Conservation (phyloP, 2,888 invertebrate species). For the Lingula anatina region DNA sequence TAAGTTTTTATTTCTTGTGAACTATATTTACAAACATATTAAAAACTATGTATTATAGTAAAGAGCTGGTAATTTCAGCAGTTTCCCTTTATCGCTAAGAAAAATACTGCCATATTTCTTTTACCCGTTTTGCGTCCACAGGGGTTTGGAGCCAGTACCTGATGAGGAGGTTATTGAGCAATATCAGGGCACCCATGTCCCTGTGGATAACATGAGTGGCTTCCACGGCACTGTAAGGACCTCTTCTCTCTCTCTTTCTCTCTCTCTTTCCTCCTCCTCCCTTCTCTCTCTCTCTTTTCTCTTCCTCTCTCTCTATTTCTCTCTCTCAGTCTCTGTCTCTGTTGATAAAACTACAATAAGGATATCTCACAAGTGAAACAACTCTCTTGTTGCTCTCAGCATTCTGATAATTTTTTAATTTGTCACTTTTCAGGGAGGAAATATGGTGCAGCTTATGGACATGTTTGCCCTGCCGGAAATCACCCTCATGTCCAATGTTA, state of each 20-base stretch:
- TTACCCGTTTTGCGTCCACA: constrained; percentile 17
- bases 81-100: not conserved
- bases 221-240: constrained; percentile 47
- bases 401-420: too few species aligned
- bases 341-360: too few species aligned
- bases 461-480: constrained; percentile 96
- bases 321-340: too few species aligned
- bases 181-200: constrained; percentile 61
- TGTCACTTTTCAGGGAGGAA: constrained; percentile 59
- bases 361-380: too few species aligned
- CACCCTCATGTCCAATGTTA: constrained; percentile 86
- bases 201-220: constrained; percentile 48
- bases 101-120: not conserved
- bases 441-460: constrained; percentile 93
- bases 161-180: constrained; percentile 78
- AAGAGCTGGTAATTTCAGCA: too few species aligned
- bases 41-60: too few species aligned
- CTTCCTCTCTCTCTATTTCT: too few species aligned
- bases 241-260: too few species aligned
- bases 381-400: too few species aligned
- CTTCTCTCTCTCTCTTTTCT: too few species aligned
- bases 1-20: not conserved
- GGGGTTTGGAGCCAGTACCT: constrained; percentile 72
- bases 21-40: not conserved
- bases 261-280: too few species aligned